Percentiles rank a stretch among this genome's conserved stretches.
Conservation (phyloP, 2,888 invertebrate species). For the Micoletzkya japonica region DNA sequence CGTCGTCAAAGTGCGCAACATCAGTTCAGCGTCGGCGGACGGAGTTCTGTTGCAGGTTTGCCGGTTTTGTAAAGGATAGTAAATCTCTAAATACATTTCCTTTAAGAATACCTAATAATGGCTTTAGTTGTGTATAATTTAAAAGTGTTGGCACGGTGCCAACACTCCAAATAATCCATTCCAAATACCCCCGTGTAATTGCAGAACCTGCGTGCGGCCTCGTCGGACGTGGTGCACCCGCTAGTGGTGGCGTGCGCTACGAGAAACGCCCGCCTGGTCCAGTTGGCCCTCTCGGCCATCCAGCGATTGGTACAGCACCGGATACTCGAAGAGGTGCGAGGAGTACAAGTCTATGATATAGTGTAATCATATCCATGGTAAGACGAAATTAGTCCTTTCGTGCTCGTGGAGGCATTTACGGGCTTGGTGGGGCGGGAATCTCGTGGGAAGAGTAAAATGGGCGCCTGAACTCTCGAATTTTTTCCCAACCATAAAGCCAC, state of each 20-base stretch:
- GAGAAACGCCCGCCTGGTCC: conserved; percentile 89
- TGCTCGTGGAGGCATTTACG: background rate
- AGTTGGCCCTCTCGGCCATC: conserved; percentile 89
- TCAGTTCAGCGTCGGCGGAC: conserved; percentile 46
- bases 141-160: background rate
- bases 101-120: too few relatives aligned
- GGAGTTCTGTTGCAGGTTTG: conserved; percentile 41
- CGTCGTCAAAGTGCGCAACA: conserved; percentile 81
- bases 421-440: too few relatives aligned
- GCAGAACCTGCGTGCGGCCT: conserved; percentile 52
- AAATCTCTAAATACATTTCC: background rate
- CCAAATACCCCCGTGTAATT: background rate
- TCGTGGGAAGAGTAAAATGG: too few relatives aligned
- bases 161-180: background rate
- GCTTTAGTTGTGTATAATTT: background rate
- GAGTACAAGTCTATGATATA: background rate
- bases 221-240: conserved; percentile 85
- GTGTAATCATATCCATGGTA: background rate
- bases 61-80: background rate
- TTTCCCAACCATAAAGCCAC: too few relatives aligned
- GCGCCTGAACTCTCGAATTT: too few relatives aligned
- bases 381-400: background rate
- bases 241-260: conserved; percentile 94
- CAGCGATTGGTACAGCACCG: conserved; percentile 78
- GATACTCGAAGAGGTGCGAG: conserved; percentile 50